These are phyloP conservation scores for Drosophila formosana DNA, from an alignment of 2,888 invertebrate species.

Conservation along the genomic window DNA sequence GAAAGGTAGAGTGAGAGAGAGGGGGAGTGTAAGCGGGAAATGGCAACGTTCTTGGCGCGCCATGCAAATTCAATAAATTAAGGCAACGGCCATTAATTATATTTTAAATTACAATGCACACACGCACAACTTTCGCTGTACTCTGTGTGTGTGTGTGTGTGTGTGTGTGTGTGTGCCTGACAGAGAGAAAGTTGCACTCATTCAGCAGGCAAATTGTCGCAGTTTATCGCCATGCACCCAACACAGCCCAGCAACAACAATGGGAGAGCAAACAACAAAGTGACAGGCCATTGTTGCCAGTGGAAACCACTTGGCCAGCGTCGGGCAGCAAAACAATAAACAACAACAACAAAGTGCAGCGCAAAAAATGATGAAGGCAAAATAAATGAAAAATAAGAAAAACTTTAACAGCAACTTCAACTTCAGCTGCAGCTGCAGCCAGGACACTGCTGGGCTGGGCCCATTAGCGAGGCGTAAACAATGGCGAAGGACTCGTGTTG, in stretches of 20 bases:
- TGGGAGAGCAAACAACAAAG: conserved; percentile 21
- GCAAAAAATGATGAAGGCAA: conserved; percentile 23
- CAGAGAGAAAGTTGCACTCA: conserved; percentile 68
- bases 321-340: conserved; percentile 52
- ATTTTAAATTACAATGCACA: conserved; percentile 79
- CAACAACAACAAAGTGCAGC: conserved; percentile 28
- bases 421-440: conserved; percentile 32
- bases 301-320: conserved; percentile 68
- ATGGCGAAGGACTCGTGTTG: conserved; percentile 65
- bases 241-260: conserved; percentile 33
- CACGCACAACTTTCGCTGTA: conserved; percentile 38
- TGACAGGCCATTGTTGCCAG: conserved; percentile 52
- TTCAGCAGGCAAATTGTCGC: conserved; percentile 80
- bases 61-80: conserved; percentile 82
- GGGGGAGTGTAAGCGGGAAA: conserved; percentile 39
- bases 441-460: conserved; percentile 23
- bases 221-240: conserved; percentile 74
- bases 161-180: conserved; percentile 13
- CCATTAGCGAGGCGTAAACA: conserved; percentile 69
- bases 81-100: conserved; percentile 78
- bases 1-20: conserved; percentile 14
- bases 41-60: conserved; percentile 50
- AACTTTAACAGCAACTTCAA: conserved; percentile 56
- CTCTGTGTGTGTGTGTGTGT: background rate
- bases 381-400: conserved; percentile 38